These are phyloP conservation scores for Periplaneta americana DNA, from an alignment of 1,140 invertebrate species.

Conservation along the genomic window DNA sequence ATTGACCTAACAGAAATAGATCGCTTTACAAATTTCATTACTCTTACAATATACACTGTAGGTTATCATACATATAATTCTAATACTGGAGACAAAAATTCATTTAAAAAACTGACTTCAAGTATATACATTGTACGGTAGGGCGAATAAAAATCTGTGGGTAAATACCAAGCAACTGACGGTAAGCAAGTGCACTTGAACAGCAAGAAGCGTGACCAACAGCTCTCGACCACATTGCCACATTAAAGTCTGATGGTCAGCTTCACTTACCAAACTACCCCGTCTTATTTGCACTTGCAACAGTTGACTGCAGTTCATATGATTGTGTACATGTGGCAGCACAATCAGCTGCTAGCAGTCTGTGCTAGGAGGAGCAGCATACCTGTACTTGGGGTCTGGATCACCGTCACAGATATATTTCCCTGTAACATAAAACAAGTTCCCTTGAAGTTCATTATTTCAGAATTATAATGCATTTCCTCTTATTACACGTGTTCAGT, in stretches of 20 bases:
- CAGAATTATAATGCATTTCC: too few relatives aligned
- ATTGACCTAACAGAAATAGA: not conserved
- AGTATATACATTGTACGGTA: not conserved
- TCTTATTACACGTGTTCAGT: too few relatives aligned
- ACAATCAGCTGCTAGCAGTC: constrained; percentile 15
- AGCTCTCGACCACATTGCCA: not conserved
- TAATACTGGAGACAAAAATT: not conserved
- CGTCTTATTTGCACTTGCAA: not conserved
- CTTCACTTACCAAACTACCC: not conserved
- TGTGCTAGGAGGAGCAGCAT: constrained; percentile 28
- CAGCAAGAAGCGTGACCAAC: not conserved
- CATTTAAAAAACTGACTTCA: not conserved
- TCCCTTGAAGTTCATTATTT: too few relatives aligned
- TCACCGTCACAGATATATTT: constrained; percentile 89
- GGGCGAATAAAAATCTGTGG: not conserved
- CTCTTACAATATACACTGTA: constrained; percentile 1
- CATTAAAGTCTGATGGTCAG: not conserved
- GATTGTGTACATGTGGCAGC: not conserved
- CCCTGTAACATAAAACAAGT: constrained; percentile 43
- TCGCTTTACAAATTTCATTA: not conserved
- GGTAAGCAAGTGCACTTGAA: not conserved
- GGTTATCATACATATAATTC: not conserved
- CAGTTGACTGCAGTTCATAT: not conserved
- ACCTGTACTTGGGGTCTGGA: constrained; percentile 40
- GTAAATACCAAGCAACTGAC: not conserved